Percentiles rank a stretch among this genome's conserved stretches.
phyloP scores from a whole-genome alignment of 2,113 vertebrate species.

The Tautogolabrus adspersus region DNA sequence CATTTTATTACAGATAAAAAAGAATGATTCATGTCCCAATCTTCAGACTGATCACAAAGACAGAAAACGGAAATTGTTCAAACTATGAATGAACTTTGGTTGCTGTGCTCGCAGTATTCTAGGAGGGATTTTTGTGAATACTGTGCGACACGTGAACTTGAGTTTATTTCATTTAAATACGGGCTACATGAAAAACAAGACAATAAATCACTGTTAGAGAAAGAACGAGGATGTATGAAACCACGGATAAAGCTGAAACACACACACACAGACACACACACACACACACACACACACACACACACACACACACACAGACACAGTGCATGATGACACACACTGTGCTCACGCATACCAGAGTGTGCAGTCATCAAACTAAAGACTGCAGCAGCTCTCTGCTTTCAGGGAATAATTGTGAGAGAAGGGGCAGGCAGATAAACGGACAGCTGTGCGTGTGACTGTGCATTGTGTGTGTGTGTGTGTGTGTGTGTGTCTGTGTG shows the following conservation, averaged over 20 bases:
- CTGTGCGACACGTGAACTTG: background rate
- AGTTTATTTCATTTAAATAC: no score
- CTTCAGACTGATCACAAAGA: no score
- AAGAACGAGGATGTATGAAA: background rate
- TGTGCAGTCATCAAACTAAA: slow-evolving; percentile 25
- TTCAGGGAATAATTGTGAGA: background rate
- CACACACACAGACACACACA: background rate
- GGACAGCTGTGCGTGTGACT: background rate
- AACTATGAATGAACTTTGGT: background rate
- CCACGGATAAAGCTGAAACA: background rate
- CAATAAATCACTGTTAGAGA: background rate
- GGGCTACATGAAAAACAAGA: background rate
- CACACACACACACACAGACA: background rate
- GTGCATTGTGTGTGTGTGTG: background rate
- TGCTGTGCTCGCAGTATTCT: background rate
- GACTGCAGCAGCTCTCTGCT: background rate
- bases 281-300: no score
- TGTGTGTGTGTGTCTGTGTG: slow-evolving; percentile 14
- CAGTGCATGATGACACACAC: slow-evolving; percentile 27
- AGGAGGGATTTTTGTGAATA: background rate
- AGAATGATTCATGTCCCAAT: no score
- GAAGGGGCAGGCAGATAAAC: background rate
- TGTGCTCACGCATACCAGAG: slow-evolving; percentile 20
- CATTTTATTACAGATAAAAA: no score
- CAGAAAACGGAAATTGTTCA: background rate